These are phyloP conservation scores for Oligia latruncula DNA, from an alignment of 2,888 invertebrate genomes.

Conservation along the genomic window DNA sequence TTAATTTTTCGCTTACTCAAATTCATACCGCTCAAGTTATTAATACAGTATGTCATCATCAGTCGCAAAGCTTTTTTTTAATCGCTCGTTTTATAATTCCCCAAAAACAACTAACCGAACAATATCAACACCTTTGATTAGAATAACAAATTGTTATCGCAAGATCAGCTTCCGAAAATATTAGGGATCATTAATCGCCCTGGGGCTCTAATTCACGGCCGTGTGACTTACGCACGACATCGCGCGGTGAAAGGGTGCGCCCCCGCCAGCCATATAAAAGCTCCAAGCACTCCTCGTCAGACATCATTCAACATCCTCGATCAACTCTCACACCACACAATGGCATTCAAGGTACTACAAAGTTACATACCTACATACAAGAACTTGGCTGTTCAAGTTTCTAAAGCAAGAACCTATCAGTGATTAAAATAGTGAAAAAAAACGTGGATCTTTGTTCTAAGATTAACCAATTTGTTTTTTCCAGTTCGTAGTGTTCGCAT, in stretches of 20 bases:
- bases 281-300: slow-evolving; percentile 78
- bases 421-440: slow-evolving; percentile 14
- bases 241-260: slow-evolving; percentile 87
- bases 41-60: too few species aligned
- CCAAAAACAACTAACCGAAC: not conserved
- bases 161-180: slow-evolving; percentile 56
- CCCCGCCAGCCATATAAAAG: slow-evolving; percentile 84
- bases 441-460: not conserved
- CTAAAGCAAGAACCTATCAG: slow-evolving; percentile 1
- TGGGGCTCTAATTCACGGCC: slow-evolving; percentile 83
- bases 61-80: too few species aligned
- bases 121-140: slow-evolving; percentile 7
- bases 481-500: slow-evolving; percentile 83
- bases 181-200: slow-evolving; percentile 73
- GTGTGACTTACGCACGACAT: slow-evolving; percentile 72
- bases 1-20: too few species aligned
- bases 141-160: slow-evolving; percentile 23
- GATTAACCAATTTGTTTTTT: slow-evolving; percentile 63
- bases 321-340: slow-evolving; percentile 80
- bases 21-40: too few species aligned
- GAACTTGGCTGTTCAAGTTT: slow-evolving; percentile 8
- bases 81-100: too few species aligned
- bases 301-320: slow-evolving; percentile 85
- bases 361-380: slow-evolving; percentile 1
- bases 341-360: slow-evolving; percentile 86